Base-by-base conservation (phyloP, 2,113 vertebrate genomes). In the Forbesichthys agassizii region DNA sequence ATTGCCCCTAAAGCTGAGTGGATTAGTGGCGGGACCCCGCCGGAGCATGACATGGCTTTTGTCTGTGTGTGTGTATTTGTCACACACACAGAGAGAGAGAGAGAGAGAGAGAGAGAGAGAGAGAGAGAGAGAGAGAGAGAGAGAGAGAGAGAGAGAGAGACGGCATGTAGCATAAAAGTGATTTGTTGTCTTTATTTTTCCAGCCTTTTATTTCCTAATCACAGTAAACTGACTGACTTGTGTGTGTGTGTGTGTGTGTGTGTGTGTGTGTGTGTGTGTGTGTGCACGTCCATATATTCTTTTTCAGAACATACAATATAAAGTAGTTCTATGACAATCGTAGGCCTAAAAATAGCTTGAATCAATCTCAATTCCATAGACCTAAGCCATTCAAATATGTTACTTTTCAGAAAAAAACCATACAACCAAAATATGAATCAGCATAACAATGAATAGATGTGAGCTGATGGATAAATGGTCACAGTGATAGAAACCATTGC, bases 11-110 rank as follows among this genome's bases (percentile, higher is more conserved):
- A 93, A 91, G 86, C 89, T 85, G 73, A 79, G 72, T 78, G 88
- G 93, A 94, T 93, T 92, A 93, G 84, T 89, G 82, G 85, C 84
- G 77, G 84, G 88, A 92, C 89, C 89, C 86, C 86, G 77, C 79
- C 74, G 80, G 84, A 92, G 87, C 88, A 88, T 88, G 90, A 91
- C 91, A 88, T 82, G 88, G 84, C 88, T 88, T 90, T 92, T 91
- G 91, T 92, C 88, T 89, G 76, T 69, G 46, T 69, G 56, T 67
- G 52, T 64, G 76, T 75, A 47, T 48, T 42, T 68, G 57, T 54
- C 56, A 42, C 33, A n/a, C n/a, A n/a, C n/a, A n/a, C n/a, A n/a
- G n/a, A n/a, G n/a, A n/a, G n/a, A n/a, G n/a, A n/a, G n/a, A n/a
- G n/a, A n/a, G n/a, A n/a, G n/a, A 20, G 20, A 20, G 20, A 20